Evolutionary conservation across 2,888 invertebrate genomes (phyloP), one percentile per base, ranked within the genome.

Genomic region (Cabera pusaria): DNA sequence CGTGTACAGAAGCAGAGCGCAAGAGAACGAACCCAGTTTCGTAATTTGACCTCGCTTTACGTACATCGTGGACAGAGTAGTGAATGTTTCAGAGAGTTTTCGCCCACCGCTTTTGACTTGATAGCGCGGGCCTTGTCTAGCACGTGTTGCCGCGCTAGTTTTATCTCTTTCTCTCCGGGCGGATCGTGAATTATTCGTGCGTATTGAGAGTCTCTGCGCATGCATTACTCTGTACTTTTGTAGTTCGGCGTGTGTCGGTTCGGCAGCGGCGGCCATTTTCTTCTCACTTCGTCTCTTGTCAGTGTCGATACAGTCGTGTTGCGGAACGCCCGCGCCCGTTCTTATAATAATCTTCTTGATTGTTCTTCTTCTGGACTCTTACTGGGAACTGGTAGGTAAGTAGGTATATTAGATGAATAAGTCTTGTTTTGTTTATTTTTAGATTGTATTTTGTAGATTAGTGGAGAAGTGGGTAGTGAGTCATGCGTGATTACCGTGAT

Each of bases 221-320:
- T 18, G 19, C 7, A 12, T 26, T 56, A 51, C 65, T 66, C 79
- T 78, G 60, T 55, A 27, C 41, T 50, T 41, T 53, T 64, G 14
- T 70, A 68, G 74, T 75, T 68, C 66, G 49, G 47, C 55, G 66
- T 52, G 53, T 58, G 78, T 60, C 72, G 80, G 71, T 49, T 60
- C 39, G 40, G 52, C 57, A 43, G 50, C 51, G 73, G 59, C 78
- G 54, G 85, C 87, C 85, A 86, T 87, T 85, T 87, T 86, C 84
- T 87, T 88, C 87, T 85, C 81, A 76, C 73, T 82, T 75, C 74
- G 67, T 72, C 71, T 50, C 58, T 54, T 67, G 72, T 72, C 77
- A 87, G 87, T 88, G 65, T 64, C 44, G 65, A 49, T 55, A 62
- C 51, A 64, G 59, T 64, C 77, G 79, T 64, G 78, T 47, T 49